Evolutionary conservation across 2,888 invertebrate species (phyloP).

Genomic region (Lithosia quadra): DNA sequence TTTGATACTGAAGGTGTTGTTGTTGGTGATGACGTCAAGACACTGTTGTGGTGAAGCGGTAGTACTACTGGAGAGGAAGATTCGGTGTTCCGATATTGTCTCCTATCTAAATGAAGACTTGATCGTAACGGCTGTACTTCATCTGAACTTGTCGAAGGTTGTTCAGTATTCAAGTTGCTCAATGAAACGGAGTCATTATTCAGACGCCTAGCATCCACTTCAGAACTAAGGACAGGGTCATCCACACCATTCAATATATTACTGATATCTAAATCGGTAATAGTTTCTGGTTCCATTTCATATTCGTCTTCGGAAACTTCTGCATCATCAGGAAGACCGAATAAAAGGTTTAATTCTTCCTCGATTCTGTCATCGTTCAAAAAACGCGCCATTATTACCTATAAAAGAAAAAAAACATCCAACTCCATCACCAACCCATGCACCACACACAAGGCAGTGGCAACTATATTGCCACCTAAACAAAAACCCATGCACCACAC

Average conservation of each 20-base stretch:
- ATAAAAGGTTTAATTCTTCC: too few relatives aligned
- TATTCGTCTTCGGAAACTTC: background rate
- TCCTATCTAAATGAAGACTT: constrained; percentile 23
- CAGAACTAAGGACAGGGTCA: background rate
- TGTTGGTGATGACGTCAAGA: constrained; percentile 6
- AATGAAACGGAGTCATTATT: too few relatives aligned
- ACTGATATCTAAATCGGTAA: constrained; percentile 20
- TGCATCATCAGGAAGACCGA: too few relatives aligned
- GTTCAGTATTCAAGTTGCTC: too few relatives aligned
- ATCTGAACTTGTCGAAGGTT: background rate
- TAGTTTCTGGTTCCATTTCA: constrained; percentile 16
- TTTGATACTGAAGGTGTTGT: too few relatives aligned
- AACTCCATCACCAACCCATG: too few relatives aligned
- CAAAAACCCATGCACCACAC: constrained; percentile 17
- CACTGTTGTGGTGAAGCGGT: constrained; percentile 13
- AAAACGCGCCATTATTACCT: too few relatives aligned
- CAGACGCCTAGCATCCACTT: too few relatives aligned
- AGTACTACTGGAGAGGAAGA: constrained; percentile 17
- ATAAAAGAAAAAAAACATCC: background rate
- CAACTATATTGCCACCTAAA: too few relatives aligned
- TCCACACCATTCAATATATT: constrained; percentile 12
- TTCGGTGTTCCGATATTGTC: constrained; percentile 10
- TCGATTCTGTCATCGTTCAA: too few relatives aligned
- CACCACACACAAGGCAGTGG: too few relatives aligned
- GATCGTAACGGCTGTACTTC: constrained; percentile 19